Base-by-base conservation (phyloP, 37 sponge, comb jelly and placozoan species). In the Geodia barretti region DNA sequence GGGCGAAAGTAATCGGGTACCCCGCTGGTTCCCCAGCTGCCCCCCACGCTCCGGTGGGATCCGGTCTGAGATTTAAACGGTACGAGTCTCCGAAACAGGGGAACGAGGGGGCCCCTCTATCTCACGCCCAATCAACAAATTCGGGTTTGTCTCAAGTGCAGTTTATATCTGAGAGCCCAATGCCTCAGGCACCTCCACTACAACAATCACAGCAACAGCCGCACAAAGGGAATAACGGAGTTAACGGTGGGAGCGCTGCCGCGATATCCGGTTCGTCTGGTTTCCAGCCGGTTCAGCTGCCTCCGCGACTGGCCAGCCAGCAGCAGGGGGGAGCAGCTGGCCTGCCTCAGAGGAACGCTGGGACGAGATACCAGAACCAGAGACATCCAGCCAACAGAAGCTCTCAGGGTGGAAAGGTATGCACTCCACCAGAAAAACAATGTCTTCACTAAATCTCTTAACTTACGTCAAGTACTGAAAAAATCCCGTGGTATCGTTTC, bases 291-390 rank as follows among this genome's bases (percentile, higher is more conserved):
- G 30, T 47, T 11, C 75, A 74, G 74, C 74, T 82, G 0, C 83
- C 83, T 26, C 83, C 83, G 8, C 71, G 83, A 64, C 74, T 82
- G 65, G 74, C 74, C 23, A 72, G 72, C 17, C 78, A 85, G 79
- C 78, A 85, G 40, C 71, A 63, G 38, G 69, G 62, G 24, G 17
- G n/a, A 39, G 29, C 21, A 39, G 5, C 37, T 4, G 14, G 11
- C 54, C 54, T 14, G 14, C 54, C 54, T 47, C 65, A 69, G 72
- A 30, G 72, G 60, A 74, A 86, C 67, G 59, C 64, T 68, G 80
- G 73, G 14, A 78, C 68, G 36, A 78, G 93, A 54, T 92, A 92
- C 70, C 93, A 92, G 79, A 88, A 92, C 36, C 93, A 92, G 59
- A 78, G 93, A 19, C 93, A 92, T 60, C 93, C 93, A 20, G 36